These are phyloP conservation scores for Nephrocerus scutellatus DNA, from an alignment of 2,888 invertebrate genomes.

Conservation along the genomic window DNA sequence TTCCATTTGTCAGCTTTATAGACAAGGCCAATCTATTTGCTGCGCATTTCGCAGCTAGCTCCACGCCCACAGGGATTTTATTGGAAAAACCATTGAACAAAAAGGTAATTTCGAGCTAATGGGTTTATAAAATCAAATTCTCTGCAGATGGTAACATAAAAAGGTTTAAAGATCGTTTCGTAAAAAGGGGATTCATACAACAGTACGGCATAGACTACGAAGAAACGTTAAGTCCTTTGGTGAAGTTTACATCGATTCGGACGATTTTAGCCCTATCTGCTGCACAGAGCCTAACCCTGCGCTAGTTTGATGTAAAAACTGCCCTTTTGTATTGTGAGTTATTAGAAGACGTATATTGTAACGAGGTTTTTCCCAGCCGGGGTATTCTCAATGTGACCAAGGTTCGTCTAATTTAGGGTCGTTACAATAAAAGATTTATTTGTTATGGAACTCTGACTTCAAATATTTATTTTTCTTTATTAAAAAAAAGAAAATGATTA, in stretches of 20 bases:
- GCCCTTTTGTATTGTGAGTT: slow-evolving; percentile 15
- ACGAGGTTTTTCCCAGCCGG: too few relatives aligned
- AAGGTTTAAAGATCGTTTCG: slow-evolving; percentile 28
- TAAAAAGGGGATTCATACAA: slow-evolving; percentile 29
- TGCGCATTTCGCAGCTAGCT: too few relatives aligned
- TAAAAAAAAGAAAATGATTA: too few relatives aligned
- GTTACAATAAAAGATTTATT: too few relatives aligned
- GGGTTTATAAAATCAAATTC: slow-evolving; percentile 27
- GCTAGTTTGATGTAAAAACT: slow-evolving; percentile 18
- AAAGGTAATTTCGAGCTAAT: slow-evolving; percentile 24
- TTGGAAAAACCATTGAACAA: slow-evolving; percentile 17
- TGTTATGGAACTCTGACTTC: too few relatives aligned
- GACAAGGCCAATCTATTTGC: too few relatives aligned
- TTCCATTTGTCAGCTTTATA: too few relatives aligned
- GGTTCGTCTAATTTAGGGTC: too few relatives aligned
- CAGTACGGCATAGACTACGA: slow-evolving; percentile 28
- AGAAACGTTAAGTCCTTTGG: slow-evolving; percentile 33
- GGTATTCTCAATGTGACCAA: too few relatives aligned
- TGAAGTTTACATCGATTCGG: slow-evolving; percentile 24
- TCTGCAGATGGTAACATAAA: not conserved
- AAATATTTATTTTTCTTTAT: too few relatives aligned
- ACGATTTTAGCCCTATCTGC: slow-evolving; percentile 17
- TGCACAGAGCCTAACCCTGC: slow-evolving; percentile 5
- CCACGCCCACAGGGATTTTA: slow-evolving; percentile 20
- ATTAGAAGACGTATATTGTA: too few relatives aligned